Conservation (phyloP, 1,140 invertebrate genomes). For the Drosophila guanche region DNA sequence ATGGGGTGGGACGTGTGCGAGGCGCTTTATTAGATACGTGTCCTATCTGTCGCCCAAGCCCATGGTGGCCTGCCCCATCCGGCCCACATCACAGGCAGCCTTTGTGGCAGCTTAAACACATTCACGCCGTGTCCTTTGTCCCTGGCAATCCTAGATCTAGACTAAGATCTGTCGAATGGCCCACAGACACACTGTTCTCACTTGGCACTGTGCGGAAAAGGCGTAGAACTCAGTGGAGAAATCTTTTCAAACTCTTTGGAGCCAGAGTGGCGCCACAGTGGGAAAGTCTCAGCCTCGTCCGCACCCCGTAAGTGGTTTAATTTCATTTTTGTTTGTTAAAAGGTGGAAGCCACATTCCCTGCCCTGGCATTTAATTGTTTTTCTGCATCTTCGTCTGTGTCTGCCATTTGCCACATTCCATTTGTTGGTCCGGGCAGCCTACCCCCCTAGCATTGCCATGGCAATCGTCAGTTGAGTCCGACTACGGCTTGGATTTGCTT, state of each 20-base stretch:
- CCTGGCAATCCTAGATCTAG: constrained; percentile 6
- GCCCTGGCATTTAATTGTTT: constrained; percentile 39
- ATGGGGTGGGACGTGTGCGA: constrained; percentile 49
- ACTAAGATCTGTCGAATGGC: constrained; percentile 14
- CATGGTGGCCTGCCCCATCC: constrained; percentile 8
- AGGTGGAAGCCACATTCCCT: constrained; percentile 18
- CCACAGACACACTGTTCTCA: background rate
- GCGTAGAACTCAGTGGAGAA: no score
- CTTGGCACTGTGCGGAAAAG: no score
- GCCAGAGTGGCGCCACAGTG: background rate
- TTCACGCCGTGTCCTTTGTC: constrained; percentile 8
- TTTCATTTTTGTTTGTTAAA: constrained; percentile 32
- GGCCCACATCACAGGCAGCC: background rate
- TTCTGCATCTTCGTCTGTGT: background rate
- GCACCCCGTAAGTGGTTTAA: constrained; percentile 10
- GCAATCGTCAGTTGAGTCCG: background rate
- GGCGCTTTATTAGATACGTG: constrained; percentile 77
- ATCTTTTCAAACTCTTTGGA: no score
- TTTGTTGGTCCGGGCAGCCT: no score
- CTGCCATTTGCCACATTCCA: no score
- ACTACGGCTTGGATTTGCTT: constrained; percentile 11
- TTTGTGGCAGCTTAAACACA: constrained; percentile 32
- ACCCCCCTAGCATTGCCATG: no score
- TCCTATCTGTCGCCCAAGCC: constrained; percentile 59
- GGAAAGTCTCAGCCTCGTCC: background rate